Evolutionary conservation across 1,140 invertebrate genomes (phyloP), one percentile per base, ranked within the genome.

Genomic region (Monochamus saltuarius): DNA sequence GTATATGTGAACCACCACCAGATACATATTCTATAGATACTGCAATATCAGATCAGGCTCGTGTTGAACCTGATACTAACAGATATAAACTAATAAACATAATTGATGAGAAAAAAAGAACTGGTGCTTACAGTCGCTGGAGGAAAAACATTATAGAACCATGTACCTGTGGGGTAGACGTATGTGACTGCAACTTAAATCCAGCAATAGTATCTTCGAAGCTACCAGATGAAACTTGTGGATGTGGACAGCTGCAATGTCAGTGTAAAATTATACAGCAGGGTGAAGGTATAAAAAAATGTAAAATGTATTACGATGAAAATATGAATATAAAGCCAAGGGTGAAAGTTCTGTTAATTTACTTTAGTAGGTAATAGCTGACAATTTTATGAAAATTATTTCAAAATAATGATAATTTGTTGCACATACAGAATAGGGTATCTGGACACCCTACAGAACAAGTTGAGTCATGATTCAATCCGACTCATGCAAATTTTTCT

Each of bases 91-190:
- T 17, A 16, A 16, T 19, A 9, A 22, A 54, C n/a, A n/a, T 54
- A 1, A 54, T 54, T 11, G 51, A 13, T 16, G 38, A 39, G 14
- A 54, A 54, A 9, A 54, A 39, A 17, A 38, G 34, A 16, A 40
- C 9, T 19, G 51, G 51, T 0, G 38, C n/a, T 39, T 54, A 54
- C 36, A 40, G 51, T 22, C 17, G 40, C 19, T 54, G 51, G 51
- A 38, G 51, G 38, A 19, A 14, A 7, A 54, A 54, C 8, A 13
- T 54, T 17, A 19, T 19, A 40, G 22, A 16, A 39, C n/a, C 17
- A 22, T 54, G 51, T 17, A 10, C 16, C 19, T 54, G 51, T 40
- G 37, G 14, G 14, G 19, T 39, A 34, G 13, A 9, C 17, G 14
- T 4, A 0, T 54, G 51, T 39, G 14, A 17, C 17, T 54, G 51